Conservation (phyloP, 2,888 invertebrate genomes). For the Dermolepida albohirtum region DNA sequence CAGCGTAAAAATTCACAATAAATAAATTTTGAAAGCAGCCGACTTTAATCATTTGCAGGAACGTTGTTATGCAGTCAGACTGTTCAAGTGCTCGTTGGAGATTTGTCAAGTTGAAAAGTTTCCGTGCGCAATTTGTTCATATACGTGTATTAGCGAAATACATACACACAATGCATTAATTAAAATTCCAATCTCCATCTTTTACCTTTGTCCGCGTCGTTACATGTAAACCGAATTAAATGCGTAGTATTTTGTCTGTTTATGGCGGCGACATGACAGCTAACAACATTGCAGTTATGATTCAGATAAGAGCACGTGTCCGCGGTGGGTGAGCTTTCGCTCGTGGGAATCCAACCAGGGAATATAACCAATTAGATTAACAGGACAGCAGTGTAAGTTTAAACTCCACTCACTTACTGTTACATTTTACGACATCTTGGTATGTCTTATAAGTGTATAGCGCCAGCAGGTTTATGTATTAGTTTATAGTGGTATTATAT, state of each 20-base stretch:
- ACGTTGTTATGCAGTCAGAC: too few relatives aligned
- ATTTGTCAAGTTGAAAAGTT: not conserved
- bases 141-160: constrained; percentile 12
- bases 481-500: not conserved
- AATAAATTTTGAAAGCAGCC: too few relatives aligned
- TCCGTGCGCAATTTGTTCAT: constrained; percentile 13
- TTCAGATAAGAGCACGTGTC: constrained; percentile 54
- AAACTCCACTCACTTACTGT: constrained; percentile 37
- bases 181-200: constrained; percentile 37
- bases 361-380: constrained; percentile 47
- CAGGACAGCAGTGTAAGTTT: constrained; percentile 10
- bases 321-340: constrained; percentile 53
- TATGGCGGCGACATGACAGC: constrained; percentile 40
- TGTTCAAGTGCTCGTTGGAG: not conserved
- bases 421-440: constrained; percentile 42
- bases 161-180: constrained; percentile 34
- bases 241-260: constrained; percentile 34
- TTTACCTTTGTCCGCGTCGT: constrained; percentile 25
- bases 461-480: constrained; percentile 23
- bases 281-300: constrained; percentile 46
- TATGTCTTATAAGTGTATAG: constrained; percentile 30
- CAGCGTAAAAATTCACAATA: too few relatives aligned
- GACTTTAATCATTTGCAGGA: too few relatives aligned
- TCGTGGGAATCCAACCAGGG: constrained; percentile 57
- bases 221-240: constrained; percentile 40